Evolutionary conservation across 2,113 vertebrate species (phyloP), one percentile per base, ranked within the genome.

Genomic region (Leptobrachium leishanense): DNA sequence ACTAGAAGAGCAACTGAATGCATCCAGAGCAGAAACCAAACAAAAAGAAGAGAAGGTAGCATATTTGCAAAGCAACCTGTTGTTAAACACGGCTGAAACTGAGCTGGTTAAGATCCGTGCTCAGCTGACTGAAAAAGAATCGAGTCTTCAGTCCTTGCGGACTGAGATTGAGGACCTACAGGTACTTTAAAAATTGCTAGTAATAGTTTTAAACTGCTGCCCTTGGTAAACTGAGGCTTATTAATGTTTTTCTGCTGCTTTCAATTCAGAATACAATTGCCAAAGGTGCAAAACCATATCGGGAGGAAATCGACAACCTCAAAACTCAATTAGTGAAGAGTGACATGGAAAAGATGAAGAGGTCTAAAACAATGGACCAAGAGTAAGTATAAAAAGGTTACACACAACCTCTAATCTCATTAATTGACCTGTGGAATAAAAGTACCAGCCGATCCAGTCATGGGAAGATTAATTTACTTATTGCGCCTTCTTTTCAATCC

Each of bases 331-430:
- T 97, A 46, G 88, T 95, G 42, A 90, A 92, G 83, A 65, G 72
- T 82, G 93, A 98, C 72, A 82, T 96, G 87, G 92, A 93, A 83
- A 87, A 92, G 84, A 92, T 84, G 70, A 93, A 92, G 2, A 84
- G 85, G 2, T 88, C 88, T 0, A 93, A 90, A 2, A 54, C 85
- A n/a, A 89, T 93, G 77, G 86, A 95, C 55, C 82, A 86, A 10
- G 86, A 95, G 97, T 98, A 94, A 86, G 95, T 88, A 59, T 9
- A 44, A 0, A 12, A 15, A 62, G 57, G 20, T 31, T 31, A 31
- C 20, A 31, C 20, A 31, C 20, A 31, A 31, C 20, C 20, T 31
- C 20, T 31, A 31, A 31, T 31, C 20, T 31, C 20, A 31, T 31
- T 31, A 31, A 31, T 31, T 31, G 20, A 31, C 20, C 20, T 31